These are phyloP conservation scores for Ploceus nigricollis DNA, from an alignment of 2,113 vertebrate genomes.

Conservation along the genomic window DNA sequence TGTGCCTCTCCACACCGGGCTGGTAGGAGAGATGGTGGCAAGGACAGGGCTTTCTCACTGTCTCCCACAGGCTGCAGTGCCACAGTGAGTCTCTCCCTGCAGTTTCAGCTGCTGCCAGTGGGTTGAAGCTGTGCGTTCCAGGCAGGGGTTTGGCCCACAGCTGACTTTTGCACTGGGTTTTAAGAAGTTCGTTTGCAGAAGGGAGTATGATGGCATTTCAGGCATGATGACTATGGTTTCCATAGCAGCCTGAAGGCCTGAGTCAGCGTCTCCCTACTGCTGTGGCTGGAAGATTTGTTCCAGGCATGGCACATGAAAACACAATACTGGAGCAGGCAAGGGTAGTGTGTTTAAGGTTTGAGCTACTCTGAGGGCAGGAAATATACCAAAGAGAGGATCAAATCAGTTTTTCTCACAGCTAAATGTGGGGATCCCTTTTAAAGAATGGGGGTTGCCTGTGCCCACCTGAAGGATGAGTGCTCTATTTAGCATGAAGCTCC, in stretches of 20 bases:
- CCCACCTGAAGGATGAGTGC: rapidly evolving
- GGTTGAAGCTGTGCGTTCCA: background rate
- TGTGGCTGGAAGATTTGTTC: background rate
- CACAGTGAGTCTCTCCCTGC: background rate
- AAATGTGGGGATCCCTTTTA: background rate
- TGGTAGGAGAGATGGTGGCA: rapidly evolving
- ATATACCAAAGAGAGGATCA: background rate
- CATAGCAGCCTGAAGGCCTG: background rate
- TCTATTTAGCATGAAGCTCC: background rate
- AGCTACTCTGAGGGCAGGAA: background rate
- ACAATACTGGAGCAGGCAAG: background rate
- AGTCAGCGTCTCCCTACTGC: background rate
- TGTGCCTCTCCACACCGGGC: background rate
- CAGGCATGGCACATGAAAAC: rapidly evolving
- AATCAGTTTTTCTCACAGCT: background rate
- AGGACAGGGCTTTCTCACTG: background rate
- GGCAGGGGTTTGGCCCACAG: rapidly evolving
- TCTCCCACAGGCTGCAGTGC: background rate
- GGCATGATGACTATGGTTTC: background rate
- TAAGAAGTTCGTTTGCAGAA: background rate
- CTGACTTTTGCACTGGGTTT: background rate
- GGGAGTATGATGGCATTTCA: background rate
- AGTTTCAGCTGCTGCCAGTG: background rate
- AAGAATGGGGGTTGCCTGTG: background rate
- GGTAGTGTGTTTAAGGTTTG: background rate